Percentiles rank a stretch among this genome's conserved stretches.
Evolutionary conservation across 92 coral and sea anemone species (phyloP).

Genomic region (Micromussa lordhowensis): DNA sequence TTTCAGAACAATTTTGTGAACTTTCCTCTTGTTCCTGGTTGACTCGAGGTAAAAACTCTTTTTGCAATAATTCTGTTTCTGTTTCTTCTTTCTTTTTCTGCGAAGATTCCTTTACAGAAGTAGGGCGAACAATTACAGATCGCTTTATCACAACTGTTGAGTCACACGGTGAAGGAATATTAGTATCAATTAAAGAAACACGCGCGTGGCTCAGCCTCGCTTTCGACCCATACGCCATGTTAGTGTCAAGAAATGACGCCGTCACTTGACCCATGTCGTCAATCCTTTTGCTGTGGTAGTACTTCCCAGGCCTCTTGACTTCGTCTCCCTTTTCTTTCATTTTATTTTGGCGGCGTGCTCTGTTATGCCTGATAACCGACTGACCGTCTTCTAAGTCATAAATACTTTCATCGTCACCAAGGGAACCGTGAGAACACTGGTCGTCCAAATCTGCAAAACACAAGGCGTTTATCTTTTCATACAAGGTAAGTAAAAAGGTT

Average conservation of each 20-base stretch:
- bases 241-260: slow-evolving; percentile 9
- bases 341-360: slow-evolving; percentile 10
- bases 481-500: too few relatives aligned
- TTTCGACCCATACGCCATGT: slow-evolving; percentile 18
- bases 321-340: slow-evolving; percentile 71
- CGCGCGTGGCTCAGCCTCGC: slow-evolving; percentile 31
- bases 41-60: not conserved
- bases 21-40: not conserved
- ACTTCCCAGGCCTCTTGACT: slow-evolving; percentile 58
- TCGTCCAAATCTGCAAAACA: slow-evolving; percentile 17
- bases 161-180: slow-evolving; percentile 9
- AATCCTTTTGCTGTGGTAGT: slow-evolving; percentile 69
- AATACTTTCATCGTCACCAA: slow-evolving; percentile 22
- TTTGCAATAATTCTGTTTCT: not conserved
- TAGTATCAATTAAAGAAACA: slow-evolving; percentile 8
- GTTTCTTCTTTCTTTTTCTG: not conserved
- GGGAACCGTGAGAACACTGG: slow-evolving; percentile 31
- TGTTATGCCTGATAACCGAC: not conserved
- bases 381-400: not conserved
- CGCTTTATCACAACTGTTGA: slow-evolving; percentile 3
- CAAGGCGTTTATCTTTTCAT: too few relatives aligned
- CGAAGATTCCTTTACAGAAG: not conserved
- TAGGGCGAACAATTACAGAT: slow-evolving; percentile 4
- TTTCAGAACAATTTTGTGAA: not conserved
- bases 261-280: slow-evolving; percentile 33